Evolutionary conservation across 2,113 vertebrate species (phyloP).

Genomic region (Caracal caracal): DNA sequence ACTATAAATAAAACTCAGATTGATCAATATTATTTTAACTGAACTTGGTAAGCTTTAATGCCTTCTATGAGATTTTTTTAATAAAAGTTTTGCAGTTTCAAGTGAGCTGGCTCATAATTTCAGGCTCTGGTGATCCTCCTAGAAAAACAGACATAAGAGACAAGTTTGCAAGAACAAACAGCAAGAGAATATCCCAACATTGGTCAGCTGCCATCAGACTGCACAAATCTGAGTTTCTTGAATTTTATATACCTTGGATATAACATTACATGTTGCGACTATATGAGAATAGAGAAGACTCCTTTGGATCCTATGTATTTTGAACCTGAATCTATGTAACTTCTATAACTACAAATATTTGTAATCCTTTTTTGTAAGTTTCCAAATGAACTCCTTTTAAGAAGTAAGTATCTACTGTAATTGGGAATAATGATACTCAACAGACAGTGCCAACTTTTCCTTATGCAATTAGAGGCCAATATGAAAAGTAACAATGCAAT

Average conservation of each 20-base stretch:
- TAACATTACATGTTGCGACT: not conserved
- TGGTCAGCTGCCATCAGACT: not conserved
- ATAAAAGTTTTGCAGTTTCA: slow-evolving; percentile 40
- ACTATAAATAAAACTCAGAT: not conserved
- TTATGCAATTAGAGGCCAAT: slow-evolving; percentile 63
- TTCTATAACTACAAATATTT: slow-evolving; percentile 52
- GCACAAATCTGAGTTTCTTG: not conserved
- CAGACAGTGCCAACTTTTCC: slow-evolving; percentile 54
- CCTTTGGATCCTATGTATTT: not conserved
- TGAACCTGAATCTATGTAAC: not conserved
- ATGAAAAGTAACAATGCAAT: slow-evolving; percentile 69
- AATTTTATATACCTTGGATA: not conserved
- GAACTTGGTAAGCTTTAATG: not conserved
- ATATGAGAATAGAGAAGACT: not conserved
- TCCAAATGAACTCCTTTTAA: slow-evolving; percentile 50
- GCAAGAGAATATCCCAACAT: not conserved
- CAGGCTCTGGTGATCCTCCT: not conserved
- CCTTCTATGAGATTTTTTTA: not conserved
- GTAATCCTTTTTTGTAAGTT: slow-evolving; percentile 36
- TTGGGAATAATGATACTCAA: slow-evolving; percentile 40
- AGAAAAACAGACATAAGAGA: slow-evolving; percentile 24
- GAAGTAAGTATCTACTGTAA: slow-evolving; percentile 55
- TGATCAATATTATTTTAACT: not conserved
- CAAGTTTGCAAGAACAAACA: slow-evolving; percentile 23
- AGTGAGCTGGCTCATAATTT: slow-evolving; percentile 14